Percentiles rank a stretch among this genome's conserved stretches.
phyloP scores from a whole-genome alignment of 1,140 invertebrate species.

The Drosophila chauvacae region DNA sequence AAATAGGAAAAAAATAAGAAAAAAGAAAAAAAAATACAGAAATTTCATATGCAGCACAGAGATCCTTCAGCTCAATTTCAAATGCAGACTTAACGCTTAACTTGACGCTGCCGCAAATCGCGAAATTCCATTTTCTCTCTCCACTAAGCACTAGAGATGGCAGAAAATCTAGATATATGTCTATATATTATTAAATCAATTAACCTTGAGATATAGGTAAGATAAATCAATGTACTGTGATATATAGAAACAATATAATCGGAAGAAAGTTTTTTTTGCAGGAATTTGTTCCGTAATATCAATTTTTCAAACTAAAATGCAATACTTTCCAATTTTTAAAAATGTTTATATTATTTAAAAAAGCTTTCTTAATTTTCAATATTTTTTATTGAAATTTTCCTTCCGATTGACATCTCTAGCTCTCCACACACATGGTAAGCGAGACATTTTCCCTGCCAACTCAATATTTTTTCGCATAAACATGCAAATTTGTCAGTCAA shows the following conservation, averaged over 20 bases:
- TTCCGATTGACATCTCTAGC: background rate
- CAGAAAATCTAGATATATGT: background rate
- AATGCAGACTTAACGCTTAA: conserved; percentile 35
- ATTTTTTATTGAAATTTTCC: background rate
- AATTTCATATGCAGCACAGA: conserved; percentile 11
- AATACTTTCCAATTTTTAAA: no score
- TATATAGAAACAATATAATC: background rate
- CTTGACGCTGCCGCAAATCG: conserved; percentile 28
- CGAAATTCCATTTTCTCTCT: conserved; percentile 28
- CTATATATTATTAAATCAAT: background rate
- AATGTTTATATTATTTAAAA: no score
- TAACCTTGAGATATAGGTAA: background rate
- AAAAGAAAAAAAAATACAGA: background rate
- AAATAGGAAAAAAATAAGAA: background rate
- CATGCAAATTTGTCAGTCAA: conserved; percentile 72
- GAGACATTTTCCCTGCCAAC: conserved; percentile 60
- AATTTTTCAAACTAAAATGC: no score
- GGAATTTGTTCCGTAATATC: no score
- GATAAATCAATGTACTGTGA: background rate
- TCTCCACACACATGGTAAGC: conserved; percentile 27
- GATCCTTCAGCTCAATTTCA: conserved; percentile 20
- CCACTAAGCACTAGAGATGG: background rate
- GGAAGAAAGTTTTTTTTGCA: background rate
- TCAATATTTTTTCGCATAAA: conserved; percentile 76
- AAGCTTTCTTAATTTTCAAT: background rate